Conservation (phyloP, 53 echinoderm and acorn worm genomes). For the Zoroaster sp. region DNA sequence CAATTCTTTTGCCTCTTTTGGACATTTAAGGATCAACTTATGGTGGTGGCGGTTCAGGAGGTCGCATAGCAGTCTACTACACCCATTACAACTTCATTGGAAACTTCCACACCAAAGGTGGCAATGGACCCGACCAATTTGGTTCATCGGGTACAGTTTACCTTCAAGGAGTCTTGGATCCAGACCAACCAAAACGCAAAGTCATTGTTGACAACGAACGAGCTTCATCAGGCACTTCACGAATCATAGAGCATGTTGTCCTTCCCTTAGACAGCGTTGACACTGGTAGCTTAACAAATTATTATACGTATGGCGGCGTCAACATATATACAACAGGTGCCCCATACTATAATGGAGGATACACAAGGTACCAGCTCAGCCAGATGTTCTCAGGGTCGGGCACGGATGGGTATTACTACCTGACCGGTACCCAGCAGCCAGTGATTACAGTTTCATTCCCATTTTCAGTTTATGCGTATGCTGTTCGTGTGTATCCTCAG, state of each 20-base stretch:
- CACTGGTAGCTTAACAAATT: background rate
- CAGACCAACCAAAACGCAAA: slow-evolving; percentile 47
- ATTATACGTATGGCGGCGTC: slow-evolving; percentile 68
- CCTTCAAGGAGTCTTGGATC: slow-evolving; percentile 62
- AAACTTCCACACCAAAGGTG: slow-evolving; percentile 68
- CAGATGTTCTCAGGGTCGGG: slow-evolving; percentile 55
- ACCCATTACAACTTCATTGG: slow-evolving; percentile 80
- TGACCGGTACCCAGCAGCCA: slow-evolving; percentile 1
- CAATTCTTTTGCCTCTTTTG: background rate
- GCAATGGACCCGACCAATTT: slow-evolving; percentile 42
- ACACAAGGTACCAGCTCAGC: slow-evolving; percentile 22
- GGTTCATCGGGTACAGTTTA: slow-evolving; percentile 80
- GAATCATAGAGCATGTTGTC: slow-evolving; percentile 45
- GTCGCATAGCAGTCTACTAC: slow-evolving; percentile 80
- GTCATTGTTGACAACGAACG: slow-evolving; percentile 74
- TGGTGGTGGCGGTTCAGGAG: slow-evolving; percentile 81
- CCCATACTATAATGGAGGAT: background rate
- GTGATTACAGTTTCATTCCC: slow-evolving; percentile 65
- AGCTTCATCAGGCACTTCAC: slow-evolving; percentile 27
- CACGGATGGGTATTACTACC: slow-evolving; percentile 39
- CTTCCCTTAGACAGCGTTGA: slow-evolving; percentile 54
- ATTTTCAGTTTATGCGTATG: slow-evolving; percentile 56
- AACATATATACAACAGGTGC: slow-evolving; percentile 8
- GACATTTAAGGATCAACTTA: slow-evolving; percentile 2
- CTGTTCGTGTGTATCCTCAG: slow-evolving; percentile 68